Percentiles rank a stretch among this genome's conserved stretches.
These are phyloP conservation scores for Micromys minutus DNA, from an alignment of 2,113 vertebrate species.

Conservation along the genomic window DNA sequence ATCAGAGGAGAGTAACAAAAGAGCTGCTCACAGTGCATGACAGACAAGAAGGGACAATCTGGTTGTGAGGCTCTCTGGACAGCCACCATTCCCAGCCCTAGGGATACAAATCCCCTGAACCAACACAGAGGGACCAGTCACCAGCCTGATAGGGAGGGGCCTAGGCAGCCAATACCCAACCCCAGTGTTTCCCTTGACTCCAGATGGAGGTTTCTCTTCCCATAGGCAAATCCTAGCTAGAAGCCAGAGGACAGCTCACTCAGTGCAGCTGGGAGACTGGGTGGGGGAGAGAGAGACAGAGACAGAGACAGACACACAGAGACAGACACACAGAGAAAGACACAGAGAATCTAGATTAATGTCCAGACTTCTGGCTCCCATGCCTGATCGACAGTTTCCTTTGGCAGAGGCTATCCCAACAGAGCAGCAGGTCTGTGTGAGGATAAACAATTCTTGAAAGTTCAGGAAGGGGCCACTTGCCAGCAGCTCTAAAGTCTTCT, in stretches of 20 bases:
- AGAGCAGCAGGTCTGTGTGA: not conserved
- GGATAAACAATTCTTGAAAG: not conserved
- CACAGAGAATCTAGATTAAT: not conserved
- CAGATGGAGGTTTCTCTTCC: not conserved
- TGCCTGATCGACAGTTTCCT: not conserved
- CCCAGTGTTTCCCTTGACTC: not conserved
- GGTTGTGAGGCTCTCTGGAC: accelerated
- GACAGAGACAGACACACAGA: not conserved
- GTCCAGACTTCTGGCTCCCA: not conserved
- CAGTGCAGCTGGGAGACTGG: not conserved
- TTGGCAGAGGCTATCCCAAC: not conserved
- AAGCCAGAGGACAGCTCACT: conserved; percentile 12
- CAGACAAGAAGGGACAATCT: not conserved
- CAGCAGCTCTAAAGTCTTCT: not conserved
- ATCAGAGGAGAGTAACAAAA: not conserved
- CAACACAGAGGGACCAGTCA: not conserved
- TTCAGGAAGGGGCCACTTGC: not conserved
- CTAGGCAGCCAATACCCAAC: not conserved
- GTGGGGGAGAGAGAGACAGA: not conserved
- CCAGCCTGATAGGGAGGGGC: not conserved
- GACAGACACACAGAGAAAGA: not conserved
- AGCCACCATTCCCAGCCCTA: not conserved
- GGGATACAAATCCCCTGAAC: not conserved
- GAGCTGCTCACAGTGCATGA: not conserved
- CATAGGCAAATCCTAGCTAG: not conserved